Base-by-base conservation (phyloP, 2,113 vertebrate genomes). In the Periophthalmodon schlosseri region DNA sequence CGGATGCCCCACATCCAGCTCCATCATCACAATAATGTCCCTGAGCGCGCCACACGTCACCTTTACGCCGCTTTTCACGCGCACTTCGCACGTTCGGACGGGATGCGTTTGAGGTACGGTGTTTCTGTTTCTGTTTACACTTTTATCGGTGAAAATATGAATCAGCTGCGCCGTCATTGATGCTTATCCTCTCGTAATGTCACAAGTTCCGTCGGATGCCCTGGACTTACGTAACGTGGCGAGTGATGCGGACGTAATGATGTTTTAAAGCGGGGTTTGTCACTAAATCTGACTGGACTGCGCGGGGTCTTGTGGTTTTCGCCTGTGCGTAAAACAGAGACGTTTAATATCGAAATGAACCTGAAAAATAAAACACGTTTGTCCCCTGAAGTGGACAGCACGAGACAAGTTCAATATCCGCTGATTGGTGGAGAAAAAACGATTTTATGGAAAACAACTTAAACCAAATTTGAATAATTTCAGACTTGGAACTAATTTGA, bases 1-100 rank as follows among this genome's bases (percentile, higher is more conserved):
- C 8, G 79, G 89, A 93, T 94, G 93, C 91, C 92, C 91, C 84
- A 84, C 77, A 72, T 72, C 34, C 60, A 28, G 2, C 54, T 8
- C 54, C 12, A 28, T 11, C 57, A 60, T 1, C 21, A 20, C 60
- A 34, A 69, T 73, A 21, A 78, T 77, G 81, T 83, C 47, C 74
- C 71, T 56, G 24, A 15, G 24, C 83, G 12, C 36, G 84, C 21
- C 78, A 14, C 84, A 78, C 2, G 2, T 74, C 14, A 16, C 70
- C 0, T 16, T 39, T 57, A 68, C 34, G 34, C 44, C 63, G 63
- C 65, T 23, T 10, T 61, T 34, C 14, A 67, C 50, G 68, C 80
- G 11, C 39, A 67, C 61, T 2, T 33, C 65, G 57, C 77, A 9
- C 6, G 39, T 58, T 72, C 75, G 46, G 7, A 64, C 73, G 23